A percentile compares a stretch with the other conserved stretches of the same genome.
These are phyloP conservation scores for Epinephelus lanceolatus DNA, from an alignment of 2,113 vertebrate genomes.

Conservation along the genomic window DNA sequence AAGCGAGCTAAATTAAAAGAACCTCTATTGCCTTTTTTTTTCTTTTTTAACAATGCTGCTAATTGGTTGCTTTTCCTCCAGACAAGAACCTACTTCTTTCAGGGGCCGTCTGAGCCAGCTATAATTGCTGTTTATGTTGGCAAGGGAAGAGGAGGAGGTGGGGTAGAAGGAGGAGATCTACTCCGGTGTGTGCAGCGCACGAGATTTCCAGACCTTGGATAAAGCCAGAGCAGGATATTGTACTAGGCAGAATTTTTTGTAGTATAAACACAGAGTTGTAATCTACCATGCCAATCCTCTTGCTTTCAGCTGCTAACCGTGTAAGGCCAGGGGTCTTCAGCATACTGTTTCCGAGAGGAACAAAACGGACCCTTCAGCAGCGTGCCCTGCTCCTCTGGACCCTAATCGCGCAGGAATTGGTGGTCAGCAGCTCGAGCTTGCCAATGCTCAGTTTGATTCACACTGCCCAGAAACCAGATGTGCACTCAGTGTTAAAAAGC, in stretches of 20 bases:
- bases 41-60: conserved; percentile 87
- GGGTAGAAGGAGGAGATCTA: conserved; percentile 78
- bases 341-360: conserved; percentile 74
- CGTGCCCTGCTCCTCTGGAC: conserved; percentile 65
- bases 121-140: conserved; percentile 96
- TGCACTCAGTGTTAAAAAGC: conserved; percentile 73
- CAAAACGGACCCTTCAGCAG: conserved; percentile 76
- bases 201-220: conserved; percentile 90
- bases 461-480: conserved; percentile 82
- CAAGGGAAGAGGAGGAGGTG: conserved; percentile 75
- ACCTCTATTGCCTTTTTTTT: conserved; percentile 70
- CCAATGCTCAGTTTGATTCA: conserved; percentile 76
- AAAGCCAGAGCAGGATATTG: conserved; percentile 90
- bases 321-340: conserved; percentile 75
- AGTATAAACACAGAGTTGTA: conserved; percentile 89
- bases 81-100: conserved; percentile 89
- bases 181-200: conserved; percentile 88
- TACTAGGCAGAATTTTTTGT: conserved; percentile 87
- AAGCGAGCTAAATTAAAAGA: conserved; percentile 69
- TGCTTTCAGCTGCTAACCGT: conserved; percentile 81
- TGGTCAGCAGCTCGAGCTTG: conserved; percentile 74
- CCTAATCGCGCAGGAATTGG: conserved; percentile 71
- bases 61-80: conserved; percentile 88
- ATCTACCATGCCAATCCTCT: conserved; percentile 85
- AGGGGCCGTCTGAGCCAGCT: conserved; percentile 87